Base-by-base conservation (phyloP, 1,140 invertebrate species). In the Fopius arisanus region DNA sequence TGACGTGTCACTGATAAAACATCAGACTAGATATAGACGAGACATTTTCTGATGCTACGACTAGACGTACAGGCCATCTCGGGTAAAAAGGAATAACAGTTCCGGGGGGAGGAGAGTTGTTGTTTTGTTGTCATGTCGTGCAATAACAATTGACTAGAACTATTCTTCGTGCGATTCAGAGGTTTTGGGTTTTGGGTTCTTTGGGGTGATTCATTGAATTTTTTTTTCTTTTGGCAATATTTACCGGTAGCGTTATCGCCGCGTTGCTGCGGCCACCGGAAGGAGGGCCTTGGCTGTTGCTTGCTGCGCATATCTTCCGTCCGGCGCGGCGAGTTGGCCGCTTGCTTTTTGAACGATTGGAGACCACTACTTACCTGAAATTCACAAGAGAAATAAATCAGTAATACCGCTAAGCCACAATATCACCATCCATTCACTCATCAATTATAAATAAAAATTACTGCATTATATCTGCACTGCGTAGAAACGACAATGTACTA, bases 351-450 rank as follows among this genome's bases (percentile, higher is more conserved):
- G 79, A 85, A 84, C 81, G 80, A 81, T 84, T 82, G 83, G 84
- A 87, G 84, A 87, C 87, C 87, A 87, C 87, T 88, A 87, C 86
- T 87, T 86, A 87, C 86, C 86, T 87, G 76, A 79, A 88, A 88
- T 41, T 83, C 29, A 78, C 77, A 80, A 75, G 81, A 37, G 68
- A 75, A 75, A 43, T 74, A 23, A 21, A 40, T 23, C 26, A 48
- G 67, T n/a, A 69, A 70, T 33, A 70, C 14, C 48, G 5, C 16
- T 66, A 62, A 66, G 43, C 67, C 9, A 62, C 51, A 73, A 29
- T 26, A 28, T 10, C 28, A 16, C n/a, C n/a, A n/a, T n/a, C n/a
- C n/a, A n/a, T n/a, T n/a, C n/a, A n/a, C n/a, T n/a, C n/a, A n/a
- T n/a, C n/a, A n/a, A n/a, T n/a, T n/a, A n/a, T n/a, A n/a, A n/a